Conservation (phyloP, 2,113 vertebrate species). For the Syngnathus scovelli region DNA sequence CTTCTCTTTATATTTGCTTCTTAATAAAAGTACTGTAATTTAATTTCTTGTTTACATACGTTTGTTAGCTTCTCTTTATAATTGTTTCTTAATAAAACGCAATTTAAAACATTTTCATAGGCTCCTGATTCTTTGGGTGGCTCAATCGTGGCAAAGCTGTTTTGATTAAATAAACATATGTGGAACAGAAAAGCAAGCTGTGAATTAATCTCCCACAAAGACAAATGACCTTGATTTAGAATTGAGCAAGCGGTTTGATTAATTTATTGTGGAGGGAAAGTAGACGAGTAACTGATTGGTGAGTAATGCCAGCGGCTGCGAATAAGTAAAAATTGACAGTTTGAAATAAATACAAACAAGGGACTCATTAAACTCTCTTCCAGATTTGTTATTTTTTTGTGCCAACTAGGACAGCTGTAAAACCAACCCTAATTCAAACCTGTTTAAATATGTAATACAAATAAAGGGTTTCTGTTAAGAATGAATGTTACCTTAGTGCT, state of each 20-base stretch:
- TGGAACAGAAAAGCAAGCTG: constrained; percentile 32
- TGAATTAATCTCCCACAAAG: constrained; percentile 40
- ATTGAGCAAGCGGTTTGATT: constrained; percentile 29
- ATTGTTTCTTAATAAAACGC: not conserved
- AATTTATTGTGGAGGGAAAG: constrained; percentile 34
- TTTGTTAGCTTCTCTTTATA: no score
- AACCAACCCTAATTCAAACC: not conserved
- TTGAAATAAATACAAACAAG: constrained; percentile 34
- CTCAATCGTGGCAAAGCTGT: constrained; percentile 40
- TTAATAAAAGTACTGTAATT: no score
- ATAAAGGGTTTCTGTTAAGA: not conserved
- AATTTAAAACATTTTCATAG: constrained; percentile 6
- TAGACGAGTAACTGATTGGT: constrained; percentile 47
- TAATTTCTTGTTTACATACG: no score
- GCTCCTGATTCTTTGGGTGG: constrained; percentile 44
- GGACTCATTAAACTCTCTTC: constrained; percentile 21
- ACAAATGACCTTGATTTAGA: constrained; percentile 34
- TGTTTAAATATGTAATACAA: not conserved
- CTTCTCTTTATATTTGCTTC: not conserved
- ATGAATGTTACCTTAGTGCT: constrained; percentile 64
- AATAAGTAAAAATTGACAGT: constrained; percentile 40
- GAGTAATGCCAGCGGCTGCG: constrained; percentile 41
- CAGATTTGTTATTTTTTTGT: not conserved
- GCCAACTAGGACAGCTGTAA: not conserved
- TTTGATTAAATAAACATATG: constrained; percentile 47